These are phyloP conservation scores for Eclectus roratus DNA, from an alignment of 2,113 vertebrate species.

Conservation along the genomic window DNA sequence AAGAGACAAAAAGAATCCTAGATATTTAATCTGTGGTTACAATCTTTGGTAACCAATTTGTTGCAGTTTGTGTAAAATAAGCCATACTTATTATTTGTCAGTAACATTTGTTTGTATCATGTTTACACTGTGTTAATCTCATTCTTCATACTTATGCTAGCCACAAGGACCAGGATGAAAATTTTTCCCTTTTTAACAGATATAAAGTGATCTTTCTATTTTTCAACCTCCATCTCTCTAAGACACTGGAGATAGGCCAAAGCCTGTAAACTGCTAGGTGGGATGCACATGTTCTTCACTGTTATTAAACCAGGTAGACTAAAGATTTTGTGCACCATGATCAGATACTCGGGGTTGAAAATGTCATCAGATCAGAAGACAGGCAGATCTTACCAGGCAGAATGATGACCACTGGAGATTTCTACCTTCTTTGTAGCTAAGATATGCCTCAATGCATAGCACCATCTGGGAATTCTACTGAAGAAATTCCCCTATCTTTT, in stretches of 20 bases:
- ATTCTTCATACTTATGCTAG: background rate
- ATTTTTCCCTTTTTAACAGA: background rate
- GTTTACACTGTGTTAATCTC: background rate
- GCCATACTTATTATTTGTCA: background rate
- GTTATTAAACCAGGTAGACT: background rate
- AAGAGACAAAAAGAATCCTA: background rate
- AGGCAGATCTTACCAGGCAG: background rate
- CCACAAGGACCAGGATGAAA: background rate
- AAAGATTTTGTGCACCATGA: background rate
- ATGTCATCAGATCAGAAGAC: background rate
- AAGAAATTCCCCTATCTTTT: background rate
- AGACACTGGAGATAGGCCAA: background rate
- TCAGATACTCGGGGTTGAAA: background rate
- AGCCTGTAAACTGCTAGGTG: background rate
- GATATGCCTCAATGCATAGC: background rate
- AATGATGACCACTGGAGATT: background rate
- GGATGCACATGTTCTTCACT: background rate
- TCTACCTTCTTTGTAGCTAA: background rate
- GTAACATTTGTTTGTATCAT: background rate
- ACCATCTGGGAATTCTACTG: background rate
- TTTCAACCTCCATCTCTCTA: background rate
- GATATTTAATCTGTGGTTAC: background rate
- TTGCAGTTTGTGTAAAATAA: background rate
- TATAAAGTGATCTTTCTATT: background rate
- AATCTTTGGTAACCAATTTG: background rate